Evolutionary conservation across 2,113 vertebrate genomes (phyloP), one percentile per base, ranked within the genome.

Genomic region (Prunella fulvescens): DNA sequence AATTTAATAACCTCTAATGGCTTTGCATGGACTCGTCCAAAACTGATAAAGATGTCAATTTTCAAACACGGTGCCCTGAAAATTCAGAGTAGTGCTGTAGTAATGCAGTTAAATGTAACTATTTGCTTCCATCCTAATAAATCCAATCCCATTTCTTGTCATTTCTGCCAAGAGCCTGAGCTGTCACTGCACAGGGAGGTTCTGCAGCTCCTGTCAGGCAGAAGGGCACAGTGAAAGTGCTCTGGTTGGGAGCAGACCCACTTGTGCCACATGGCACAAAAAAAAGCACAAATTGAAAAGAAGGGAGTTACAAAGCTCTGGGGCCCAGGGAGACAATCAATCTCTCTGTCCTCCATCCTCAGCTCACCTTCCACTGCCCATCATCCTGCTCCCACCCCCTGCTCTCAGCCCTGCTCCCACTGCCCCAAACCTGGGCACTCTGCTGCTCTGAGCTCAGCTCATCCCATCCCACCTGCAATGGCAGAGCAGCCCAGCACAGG

Each of bases 261-360:
- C 22, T 3, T 1, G 4, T 26, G 28, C 17, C 71, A 23, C 0
- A 0, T 18, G 58, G 23, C 14, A 18, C 3, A 4, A 31, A 56
- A 54, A 58, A 56, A 54, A 58, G 16, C 66, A 91, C 37, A 65
- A 19, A 45, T 3, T 16, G 18, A 44, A 69, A 65, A 51, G 26
- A 29, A 45, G 40, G 37, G 51, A 50, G 26, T 2, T 28, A 14
- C 18, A 66, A 24, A 51, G 9, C 2, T n/a, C 1, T 11, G 3
- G 8, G 35, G 69, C 37, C 31, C 26, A 42, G 33, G 0, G 4
- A 6, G 33, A 39, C 19, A 53, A 8, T 12, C 16, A 8, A 26
- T 29, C 8, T 28, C 39, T 29, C n/a, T 73, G 40, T 25, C 17
- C 35, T 60, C 35, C 19, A 0, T 9, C 9, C 26, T 10, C 56